Percentiles rank a stretch among this genome's conserved stretches.
phyloP scores from a whole-genome alignment of 1,140 invertebrate genomes.

The Idris sp. region DNA sequence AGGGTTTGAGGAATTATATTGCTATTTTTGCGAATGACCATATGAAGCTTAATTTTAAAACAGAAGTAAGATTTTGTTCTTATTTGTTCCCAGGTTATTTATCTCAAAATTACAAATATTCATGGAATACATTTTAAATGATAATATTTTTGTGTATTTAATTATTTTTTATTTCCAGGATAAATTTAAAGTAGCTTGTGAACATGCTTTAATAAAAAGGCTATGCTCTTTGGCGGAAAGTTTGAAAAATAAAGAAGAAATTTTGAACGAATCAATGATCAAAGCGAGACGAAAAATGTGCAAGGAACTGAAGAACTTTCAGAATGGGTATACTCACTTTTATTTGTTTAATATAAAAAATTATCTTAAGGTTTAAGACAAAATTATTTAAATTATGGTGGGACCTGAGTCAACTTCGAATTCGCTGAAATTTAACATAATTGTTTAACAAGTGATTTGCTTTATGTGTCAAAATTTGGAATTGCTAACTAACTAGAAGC shows the following conservation, averaged over 20 bases:
- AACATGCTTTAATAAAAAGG: conserved; percentile 65
- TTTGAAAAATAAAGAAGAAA: conserved; percentile 64
- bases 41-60: conserved; percentile 23
- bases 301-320: conserved; percentile 68
- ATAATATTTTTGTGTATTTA: not conserved
- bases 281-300: conserved; percentile 68
- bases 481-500: too few relatives aligned
- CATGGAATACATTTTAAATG: too few relatives aligned
- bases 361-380: too few relatives aligned
- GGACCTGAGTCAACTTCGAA: too few relatives aligned
- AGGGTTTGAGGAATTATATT: conserved; percentile 67
- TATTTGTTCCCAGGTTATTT: too few relatives aligned
- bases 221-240: conserved; percentile 62
- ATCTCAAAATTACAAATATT: too few relatives aligned
- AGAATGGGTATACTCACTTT: conserved; percentile 67
- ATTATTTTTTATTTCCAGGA: conserved; percentile 46
- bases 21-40: conserved; percentile 50
- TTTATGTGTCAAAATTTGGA: too few relatives aligned
- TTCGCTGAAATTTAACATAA: too few relatives aligned
- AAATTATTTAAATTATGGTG: too few relatives aligned
- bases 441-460: too few relatives aligned
- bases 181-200: conserved; percentile 58
- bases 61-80: conserved; percentile 17
- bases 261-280: conserved; percentile 63
- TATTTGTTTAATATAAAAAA: too few relatives aligned